A percentile compares a stretch with the other conserved stretches of the same genome.
These are phyloP conservation scores for Samia ricini DNA, from an alignment of 1,140 invertebrate genomes.

Conservation along the genomic window DNA sequence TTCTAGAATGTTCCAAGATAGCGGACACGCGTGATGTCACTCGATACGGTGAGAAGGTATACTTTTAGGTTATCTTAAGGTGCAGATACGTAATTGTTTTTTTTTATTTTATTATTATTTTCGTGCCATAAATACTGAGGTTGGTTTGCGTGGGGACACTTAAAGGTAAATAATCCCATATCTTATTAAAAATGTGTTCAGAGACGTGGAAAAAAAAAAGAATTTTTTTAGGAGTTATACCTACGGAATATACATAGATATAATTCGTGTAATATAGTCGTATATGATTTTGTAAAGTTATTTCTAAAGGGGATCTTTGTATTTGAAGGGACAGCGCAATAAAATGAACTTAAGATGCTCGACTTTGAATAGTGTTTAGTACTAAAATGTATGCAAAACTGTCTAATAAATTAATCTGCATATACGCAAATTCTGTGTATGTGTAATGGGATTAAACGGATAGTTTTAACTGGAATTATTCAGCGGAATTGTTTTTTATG, in stretches of 20 bases:
- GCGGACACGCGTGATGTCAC: background rate
- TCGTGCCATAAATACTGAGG: slow-evolving; percentile 45
- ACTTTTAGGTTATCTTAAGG: slow-evolving; percentile 15
- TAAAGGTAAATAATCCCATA: slow-evolving; percentile 48
- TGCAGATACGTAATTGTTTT: slow-evolving; percentile 24
- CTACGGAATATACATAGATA: slow-evolving; percentile 42
- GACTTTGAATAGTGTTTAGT: too few relatives aligned
- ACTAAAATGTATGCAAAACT: too few relatives aligned
- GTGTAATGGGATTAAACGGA: too few relatives aligned
- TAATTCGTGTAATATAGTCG: slow-evolving; percentile 54
- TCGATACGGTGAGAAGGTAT: background rate
- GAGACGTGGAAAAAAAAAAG: slow-evolving; percentile 36
- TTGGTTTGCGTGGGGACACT: slow-evolving; percentile 24
- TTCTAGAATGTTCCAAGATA: background rate
- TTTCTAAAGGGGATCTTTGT: background rate
- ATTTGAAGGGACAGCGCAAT: background rate
- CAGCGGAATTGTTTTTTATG: too few relatives aligned
- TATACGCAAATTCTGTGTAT: too few relatives aligned
- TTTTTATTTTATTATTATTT: too few relatives aligned
- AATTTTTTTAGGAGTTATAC: slow-evolving; percentile 56
- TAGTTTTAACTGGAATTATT: too few relatives aligned
- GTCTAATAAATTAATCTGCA: too few relatives aligned
- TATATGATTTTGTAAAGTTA: slow-evolving; percentile 27
- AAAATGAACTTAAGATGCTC: background rate
- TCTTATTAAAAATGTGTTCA: slow-evolving; percentile 73